Base-by-base conservation (phyloP, 2,888 invertebrate species). In the Idaea straminata region DNA sequence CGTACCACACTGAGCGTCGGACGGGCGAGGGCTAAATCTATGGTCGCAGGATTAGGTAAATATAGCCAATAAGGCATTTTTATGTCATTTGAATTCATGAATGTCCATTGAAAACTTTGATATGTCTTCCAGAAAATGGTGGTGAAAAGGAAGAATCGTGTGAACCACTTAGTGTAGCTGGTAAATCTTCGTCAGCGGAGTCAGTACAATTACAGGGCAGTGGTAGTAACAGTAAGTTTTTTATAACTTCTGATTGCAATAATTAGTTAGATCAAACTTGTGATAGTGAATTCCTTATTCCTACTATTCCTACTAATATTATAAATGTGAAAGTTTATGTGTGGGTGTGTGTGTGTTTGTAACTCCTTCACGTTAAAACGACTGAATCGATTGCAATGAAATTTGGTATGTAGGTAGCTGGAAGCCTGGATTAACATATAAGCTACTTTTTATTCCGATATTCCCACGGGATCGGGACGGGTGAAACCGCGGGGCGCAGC, bases 1-100 rank as follows among this genome's bases (percentile, higher is more conserved):
- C 96, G 97, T 84, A 99, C 99, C 0, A 98, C 98, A 2, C 93
- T 99, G 59, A 98, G 98, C 83, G 98, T 98, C 70, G 98, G 98
- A 10, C 94, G 98, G 61, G 98, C 98, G 15, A 93, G 98, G 70
- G 98, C 98, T 63, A 96, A 97, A 83, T 98, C 98, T 38, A 97
- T 98, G 96, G 97, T 98, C 5, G 98, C 98, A 5, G 98, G 98
- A 62, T 93, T 97, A 74, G 96, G 96, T 96, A 84, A 83, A 84
- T 36, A 61, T 25, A 13, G 5, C 4, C n/a, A 6, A 15, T 5
- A 7, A 59, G 62, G 35, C 15, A 82, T 61, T n/a, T 34, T 47
- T 47, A 47, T 10, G 4, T 25, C 25, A 7, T 6, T 47, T 7
- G 10, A 47, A 47, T 47, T 13, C 47, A 13, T 6, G 2, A 47